Conservation (phyloP, 2,888 invertebrate species). For the Parelbella ahira region DNA sequence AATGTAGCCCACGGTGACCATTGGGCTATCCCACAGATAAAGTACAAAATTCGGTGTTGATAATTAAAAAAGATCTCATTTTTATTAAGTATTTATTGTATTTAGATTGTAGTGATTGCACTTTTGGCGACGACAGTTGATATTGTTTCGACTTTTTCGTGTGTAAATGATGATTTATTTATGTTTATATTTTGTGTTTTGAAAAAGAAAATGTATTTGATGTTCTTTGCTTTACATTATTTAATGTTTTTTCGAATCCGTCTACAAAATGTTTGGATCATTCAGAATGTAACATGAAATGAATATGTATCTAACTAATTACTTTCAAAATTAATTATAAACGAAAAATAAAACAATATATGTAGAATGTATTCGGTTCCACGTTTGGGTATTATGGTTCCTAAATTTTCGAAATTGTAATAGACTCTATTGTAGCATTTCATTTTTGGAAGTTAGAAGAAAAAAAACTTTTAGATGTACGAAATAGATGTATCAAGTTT, state of each 20-base stretch:
- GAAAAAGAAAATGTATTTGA: constrained; percentile 55
- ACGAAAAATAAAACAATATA: constrained; percentile 57
- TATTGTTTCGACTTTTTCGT: constrained; percentile 62
- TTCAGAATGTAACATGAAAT: constrained; percentile 63
- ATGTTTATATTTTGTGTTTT: too few relatives aligned
- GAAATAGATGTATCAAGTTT: constrained; percentile 79
- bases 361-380: constrained; percentile 73
- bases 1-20: constrained; percentile 77
- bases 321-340: constrained; percentile 78
- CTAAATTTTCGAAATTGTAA: constrained; percentile 81
- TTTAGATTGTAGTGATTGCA: constrained; percentile 53
- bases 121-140: constrained; percentile 62
- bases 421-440: constrained; percentile 79
- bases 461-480: constrained; percentile 76
- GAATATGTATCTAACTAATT: constrained; percentile 60
- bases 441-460: constrained; percentile 74
- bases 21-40: constrained; percentile 70
- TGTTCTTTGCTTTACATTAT: constrained; percentile 62
- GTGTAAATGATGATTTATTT: constrained; percentile 71
- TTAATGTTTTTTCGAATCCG: constrained; percentile 74
- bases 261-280: constrained; percentile 74
- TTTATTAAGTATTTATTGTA: constrained; percentile 66
- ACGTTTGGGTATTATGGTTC: constrained; percentile 81
- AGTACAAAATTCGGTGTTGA: constrained; percentile 81
- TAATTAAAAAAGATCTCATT: constrained; percentile 66